Conservation (phyloP, 2,797 vertebrate genomes). For the Mastacembelus armatus region DNA sequence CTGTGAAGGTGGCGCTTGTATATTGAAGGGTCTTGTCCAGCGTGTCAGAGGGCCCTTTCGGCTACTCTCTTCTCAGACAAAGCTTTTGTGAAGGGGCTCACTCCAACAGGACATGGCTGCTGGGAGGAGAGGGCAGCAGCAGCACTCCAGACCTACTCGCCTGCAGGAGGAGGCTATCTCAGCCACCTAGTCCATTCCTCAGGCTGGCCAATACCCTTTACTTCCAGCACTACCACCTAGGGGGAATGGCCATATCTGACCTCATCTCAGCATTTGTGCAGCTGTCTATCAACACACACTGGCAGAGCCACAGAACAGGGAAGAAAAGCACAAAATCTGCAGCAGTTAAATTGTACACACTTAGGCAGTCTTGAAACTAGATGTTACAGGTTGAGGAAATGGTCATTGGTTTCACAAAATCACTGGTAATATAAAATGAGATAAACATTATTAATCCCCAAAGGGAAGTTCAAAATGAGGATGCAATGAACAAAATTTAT, state of each 20-base stretch:
- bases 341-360: constrained; percentile 38
- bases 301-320: constrained; percentile 38
- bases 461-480: no score
- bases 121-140: constrained; percentile 71
- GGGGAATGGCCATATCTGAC: constrained; percentile 76
- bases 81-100: constrained; percentile 83
- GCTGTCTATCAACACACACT: constrained; percentile 65
- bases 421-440: no score
- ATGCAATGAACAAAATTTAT: no score
- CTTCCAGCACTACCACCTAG: constrained; percentile 55
- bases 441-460: no score
- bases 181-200: constrained; percentile 76
- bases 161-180: constrained; percentile 80
- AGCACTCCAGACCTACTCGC: constrained; percentile 76
- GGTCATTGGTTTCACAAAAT: constrained; percentile 27
- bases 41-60: constrained; percentile 84
- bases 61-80: constrained; percentile 84
- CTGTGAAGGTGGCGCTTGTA: constrained; percentile 74
- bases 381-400: constrained; percentile 38
- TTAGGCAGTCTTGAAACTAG: constrained; percentile 28
- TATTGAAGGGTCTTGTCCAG: constrained; percentile 84
- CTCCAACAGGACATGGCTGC: constrained; percentile 83
- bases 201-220: constrained; percentile 70
- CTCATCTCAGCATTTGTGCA: constrained; percentile 69
- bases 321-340: constrained; percentile 52